Base-by-base conservation (phyloP, 2,797 vertebrate genomes). In the Momotus momota region DNA sequence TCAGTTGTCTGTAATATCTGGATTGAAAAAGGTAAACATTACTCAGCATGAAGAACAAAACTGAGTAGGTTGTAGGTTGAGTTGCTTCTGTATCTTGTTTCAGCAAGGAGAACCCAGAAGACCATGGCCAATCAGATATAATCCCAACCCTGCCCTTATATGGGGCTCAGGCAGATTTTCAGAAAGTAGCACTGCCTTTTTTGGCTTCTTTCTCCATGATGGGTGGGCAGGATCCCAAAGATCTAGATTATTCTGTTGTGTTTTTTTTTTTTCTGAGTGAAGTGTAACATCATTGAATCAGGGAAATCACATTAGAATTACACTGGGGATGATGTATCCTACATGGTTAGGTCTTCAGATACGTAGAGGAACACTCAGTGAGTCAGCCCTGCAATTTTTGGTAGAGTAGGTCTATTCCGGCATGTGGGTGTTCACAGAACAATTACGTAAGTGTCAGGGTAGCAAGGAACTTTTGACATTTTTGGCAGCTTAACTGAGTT, bases 391-490 rank as follows among this genome's bases (percentile, higher is more conserved):
- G 95, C 94, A 93, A 86, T 97, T 97, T 97, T 96, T 96, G 94
- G 97, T 97, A 94, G 96, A 98, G 97, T 97, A 97, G 97, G 98
- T 98, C 98, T 98, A 97, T 98, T 98, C 97, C 55, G 58, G 97
- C 83, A 40, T 77, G 97, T 98, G 97, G 97, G 98, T 97, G 98
- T 98, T 98, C 61, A 5, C 97, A 98, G 98, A 98, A 98, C 97
- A 97, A 97, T 98, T 98, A 98, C 92, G 84, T 98, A 98, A 98
- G 97, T 97, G 95, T 97, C 96, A 97, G 97, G 95, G 86, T 92
- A 97, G 96, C 62, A 45, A 97, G 97, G 97, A 98, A 98, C 98
- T 98, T 98, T 96, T 98, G 97, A 98, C 97, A 97, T 98, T 97
- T 98, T 90, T 97, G 97, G 97, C 97, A 97, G 96, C 81, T 97